These are phyloP conservation scores for Pollenia amentaria DNA, from an alignment of 2,888 invertebrate species.

Conservation along the genomic window DNA sequence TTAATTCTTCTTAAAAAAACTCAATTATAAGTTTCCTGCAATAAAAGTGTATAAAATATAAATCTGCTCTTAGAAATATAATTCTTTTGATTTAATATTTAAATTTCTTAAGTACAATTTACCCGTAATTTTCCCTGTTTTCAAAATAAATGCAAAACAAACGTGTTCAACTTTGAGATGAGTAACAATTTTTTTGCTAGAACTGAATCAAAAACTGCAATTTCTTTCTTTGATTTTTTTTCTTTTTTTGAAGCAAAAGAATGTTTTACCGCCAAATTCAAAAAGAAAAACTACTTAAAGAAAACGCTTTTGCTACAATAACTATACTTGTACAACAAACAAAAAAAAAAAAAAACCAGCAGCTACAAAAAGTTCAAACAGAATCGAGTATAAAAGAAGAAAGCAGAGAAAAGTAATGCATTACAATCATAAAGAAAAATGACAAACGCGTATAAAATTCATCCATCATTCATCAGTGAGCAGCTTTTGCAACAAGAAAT, in stretches of 20 bases:
- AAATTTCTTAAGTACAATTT: constrained; percentile 43
- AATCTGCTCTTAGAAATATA: constrained; percentile 36
- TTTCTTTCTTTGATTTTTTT: too few species aligned
- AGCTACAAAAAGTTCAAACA: constrained; percentile 8
- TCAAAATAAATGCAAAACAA: background rate
- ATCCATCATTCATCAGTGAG: constrained; percentile 72
- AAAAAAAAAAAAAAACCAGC: background rate
- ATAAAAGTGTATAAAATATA: background rate
- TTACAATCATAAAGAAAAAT: constrained; percentile 69
- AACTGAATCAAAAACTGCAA: constrained; percentile 6
- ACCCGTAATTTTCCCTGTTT: background rate
- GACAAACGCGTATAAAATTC: constrained; percentile 71
- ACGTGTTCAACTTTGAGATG: background rate
- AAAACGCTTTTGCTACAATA: constrained; percentile 12
- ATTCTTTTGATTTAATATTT: constrained; percentile 43
- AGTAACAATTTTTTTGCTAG: constrained; percentile 26
- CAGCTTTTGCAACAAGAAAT: constrained; percentile 44
- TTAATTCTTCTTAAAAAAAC: background rate
- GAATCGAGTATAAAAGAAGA: background rate
- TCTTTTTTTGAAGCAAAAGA: background rate
- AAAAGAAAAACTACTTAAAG: too few species aligned
- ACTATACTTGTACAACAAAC: constrained; percentile 32
- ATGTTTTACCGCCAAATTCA: constrained; percentile 2
- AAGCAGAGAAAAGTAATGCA: constrained; percentile 1
- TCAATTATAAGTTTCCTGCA: background rate